A percentile compares a stretch with the other conserved stretches of the same genome.
These are phyloP conservation scores for Monomorium pharaonis DNA, from an alignment of 1,140 invertebrate species.

Conservation along the genomic window DNA sequence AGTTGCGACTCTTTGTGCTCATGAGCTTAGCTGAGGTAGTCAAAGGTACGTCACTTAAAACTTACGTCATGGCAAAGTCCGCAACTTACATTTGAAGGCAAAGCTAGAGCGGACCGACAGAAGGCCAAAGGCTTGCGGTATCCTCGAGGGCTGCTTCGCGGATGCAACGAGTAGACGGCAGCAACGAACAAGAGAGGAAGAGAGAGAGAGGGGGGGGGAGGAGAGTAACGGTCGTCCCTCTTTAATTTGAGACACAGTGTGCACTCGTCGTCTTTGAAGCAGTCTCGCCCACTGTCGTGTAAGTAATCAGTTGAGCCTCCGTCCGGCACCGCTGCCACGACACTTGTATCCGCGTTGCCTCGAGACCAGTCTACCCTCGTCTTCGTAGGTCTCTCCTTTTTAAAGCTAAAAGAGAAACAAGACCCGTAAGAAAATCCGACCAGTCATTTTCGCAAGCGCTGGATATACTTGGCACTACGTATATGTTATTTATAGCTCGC, in stretches of 20 bases:
- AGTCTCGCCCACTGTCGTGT: conserved; percentile 77
- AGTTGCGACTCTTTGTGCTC: conserved; percentile 52
- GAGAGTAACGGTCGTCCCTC: conserved; percentile 71
- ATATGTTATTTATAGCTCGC: not conserved
- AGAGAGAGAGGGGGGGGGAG: not conserved
- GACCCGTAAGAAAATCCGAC: not conserved
- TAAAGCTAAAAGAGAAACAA: conserved; percentile 25
- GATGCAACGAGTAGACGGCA: conserved; percentile 21
- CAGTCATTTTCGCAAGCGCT: not conserved
- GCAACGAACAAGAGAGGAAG: conserved; percentile 2
- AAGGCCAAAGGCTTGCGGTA: conserved; percentile 63
- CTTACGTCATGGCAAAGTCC: conserved; percentile 65
- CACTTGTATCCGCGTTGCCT: conserved; percentile 47
- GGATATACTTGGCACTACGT: not conserved
- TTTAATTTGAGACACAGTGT: conserved; percentile 78
- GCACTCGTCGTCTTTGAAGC: conserved; percentile 77
- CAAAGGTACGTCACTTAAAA: conserved; percentile 75
- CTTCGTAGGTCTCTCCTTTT: not conserved
- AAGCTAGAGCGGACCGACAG: conserved; percentile 29
- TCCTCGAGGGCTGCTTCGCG: conserved; percentile 43
- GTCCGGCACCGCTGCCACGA: conserved; percentile 54
- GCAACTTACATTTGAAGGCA: conserved; percentile 69
- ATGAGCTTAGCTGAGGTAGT: conserved; percentile 16
- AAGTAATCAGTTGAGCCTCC: conserved; percentile 79
- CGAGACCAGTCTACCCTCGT: conserved; percentile 7